Conservation (phyloP, 2,888 invertebrate genomes). For the Mythimna loreyi region DNA sequence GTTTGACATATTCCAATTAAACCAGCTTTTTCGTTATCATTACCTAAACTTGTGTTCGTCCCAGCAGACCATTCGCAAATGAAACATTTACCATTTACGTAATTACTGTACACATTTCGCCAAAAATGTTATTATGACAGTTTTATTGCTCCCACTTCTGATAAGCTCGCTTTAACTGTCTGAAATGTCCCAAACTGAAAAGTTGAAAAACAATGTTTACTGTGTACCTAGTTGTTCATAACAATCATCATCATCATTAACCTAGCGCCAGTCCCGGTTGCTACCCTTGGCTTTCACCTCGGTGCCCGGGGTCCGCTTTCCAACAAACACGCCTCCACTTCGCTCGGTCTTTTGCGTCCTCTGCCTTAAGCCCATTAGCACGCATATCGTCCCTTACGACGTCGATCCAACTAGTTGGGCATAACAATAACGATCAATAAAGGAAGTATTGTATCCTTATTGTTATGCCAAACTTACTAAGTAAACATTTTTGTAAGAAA, state of each 20-base stretch:
- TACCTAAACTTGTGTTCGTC: background rate
- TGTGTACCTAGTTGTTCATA: too few relatives aligned
- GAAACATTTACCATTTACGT: background rate
- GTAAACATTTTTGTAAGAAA: slow-evolving; percentile 17
- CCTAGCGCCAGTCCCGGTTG: too few relatives aligned
- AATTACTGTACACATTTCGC: slow-evolving; percentile 1
- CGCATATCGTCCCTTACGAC: too few relatives aligned
- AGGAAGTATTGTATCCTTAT: background rate
- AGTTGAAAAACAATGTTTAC: slow-evolving; percentile 2
- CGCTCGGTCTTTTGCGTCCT: too few relatives aligned
- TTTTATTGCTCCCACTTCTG: background rate
- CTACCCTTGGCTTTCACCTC: too few relatives aligned
- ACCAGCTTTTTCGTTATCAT: too few relatives aligned
- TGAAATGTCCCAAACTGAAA: slow-evolving; percentile 1
- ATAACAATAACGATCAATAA: too few relatives aligned
- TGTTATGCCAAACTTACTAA: slow-evolving; percentile 2
- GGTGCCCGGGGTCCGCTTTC: too few relatives aligned
- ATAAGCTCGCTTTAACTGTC: slow-evolving; percentile 6
- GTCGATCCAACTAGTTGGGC: too few relatives aligned
- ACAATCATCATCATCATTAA: too few relatives aligned
- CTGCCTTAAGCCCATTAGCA: too few relatives aligned
- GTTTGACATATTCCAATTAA: slow-evolving; percentile 3
- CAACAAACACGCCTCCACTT: too few relatives aligned
- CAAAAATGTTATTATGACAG: slow-evolving; percentile 1
- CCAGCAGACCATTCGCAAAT: background rate